Evolutionary conservation across 2,113 vertebrate genomes (phyloP).

Genomic region (Nothocercus julius): DNA sequence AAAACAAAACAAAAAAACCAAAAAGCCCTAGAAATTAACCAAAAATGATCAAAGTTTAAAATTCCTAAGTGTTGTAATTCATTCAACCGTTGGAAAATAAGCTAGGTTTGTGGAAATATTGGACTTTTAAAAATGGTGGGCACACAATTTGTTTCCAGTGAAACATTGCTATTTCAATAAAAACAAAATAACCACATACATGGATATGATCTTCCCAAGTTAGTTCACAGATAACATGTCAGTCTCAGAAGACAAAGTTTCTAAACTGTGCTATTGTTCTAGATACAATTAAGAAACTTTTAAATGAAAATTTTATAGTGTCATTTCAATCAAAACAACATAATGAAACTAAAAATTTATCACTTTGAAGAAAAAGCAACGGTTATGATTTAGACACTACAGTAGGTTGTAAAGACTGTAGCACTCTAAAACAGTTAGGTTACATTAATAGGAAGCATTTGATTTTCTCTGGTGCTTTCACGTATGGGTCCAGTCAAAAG

Average conservation of each 20-base stretch:
- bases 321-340: constrained; percentile 81
- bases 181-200: constrained; percentile 75
- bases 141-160: constrained; percentile 66
- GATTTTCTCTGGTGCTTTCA: constrained; percentile 92
- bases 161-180: constrained; percentile 67
- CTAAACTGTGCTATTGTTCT: constrained; percentile 83
- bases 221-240: constrained; percentile 76
- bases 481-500: constrained; percentile 75
- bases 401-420: constrained; percentile 70
- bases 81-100: constrained; percentile 63
- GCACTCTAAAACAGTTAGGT: constrained; percentile 77
- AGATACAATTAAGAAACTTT: constrained; percentile 84
- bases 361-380: constrained; percentile 83
- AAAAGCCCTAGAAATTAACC: constrained; percentile 77
- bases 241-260: constrained; percentile 79
- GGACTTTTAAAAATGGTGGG: constrained; percentile 58
- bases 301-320: constrained; percentile 82
- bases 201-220: constrained; percentile 84
- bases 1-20: not conserved
- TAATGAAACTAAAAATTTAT: constrained; percentile 79
- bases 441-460: constrained; percentile 84
- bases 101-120: constrained; percentile 12
- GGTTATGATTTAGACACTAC: constrained; percentile 80
- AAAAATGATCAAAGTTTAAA: constrained; percentile 78
- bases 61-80: constrained; percentile 71